Evolutionary conservation across 2,888 invertebrate genomes (phyloP).

Genomic region (Pyrrhosoma nymphula): DNA sequence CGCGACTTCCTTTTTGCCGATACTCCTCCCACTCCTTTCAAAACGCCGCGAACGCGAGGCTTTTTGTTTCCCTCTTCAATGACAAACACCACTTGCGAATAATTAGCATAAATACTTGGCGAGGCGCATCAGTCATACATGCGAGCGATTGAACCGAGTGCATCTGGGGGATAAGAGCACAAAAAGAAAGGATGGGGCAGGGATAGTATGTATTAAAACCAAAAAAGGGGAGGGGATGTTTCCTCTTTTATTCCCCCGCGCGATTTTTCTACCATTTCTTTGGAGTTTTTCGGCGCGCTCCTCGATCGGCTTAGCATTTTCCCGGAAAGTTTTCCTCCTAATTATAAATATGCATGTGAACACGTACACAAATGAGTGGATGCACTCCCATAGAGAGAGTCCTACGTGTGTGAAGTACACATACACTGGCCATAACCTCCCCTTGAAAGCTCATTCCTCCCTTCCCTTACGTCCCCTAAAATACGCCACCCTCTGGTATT

Average conservation of each 20-base stretch:
- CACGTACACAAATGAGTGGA: background rate
- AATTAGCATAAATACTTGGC: constrained; percentile 22
- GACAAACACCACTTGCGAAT: constrained; percentile 22
- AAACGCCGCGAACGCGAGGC: background rate
- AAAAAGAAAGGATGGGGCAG: background rate
- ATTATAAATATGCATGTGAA: constrained; percentile 23
- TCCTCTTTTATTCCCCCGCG: background rate
- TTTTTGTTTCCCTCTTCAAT: constrained; percentile 26
- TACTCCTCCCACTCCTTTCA: background rate
- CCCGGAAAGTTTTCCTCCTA: background rate
- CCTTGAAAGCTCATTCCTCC: background rate
- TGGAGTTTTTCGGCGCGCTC: background rate
- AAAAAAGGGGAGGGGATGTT: background rate
- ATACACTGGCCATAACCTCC: background rate
- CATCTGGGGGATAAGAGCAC: background rate
- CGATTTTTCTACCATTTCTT: background rate
- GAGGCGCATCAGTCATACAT: constrained; percentile 22
- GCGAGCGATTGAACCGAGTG: background rate
- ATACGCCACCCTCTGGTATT: background rate
- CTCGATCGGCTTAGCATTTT: background rate
- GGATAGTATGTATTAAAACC: background rate
- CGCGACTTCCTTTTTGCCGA: constrained; percentile 8
- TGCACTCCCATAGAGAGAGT: background rate
- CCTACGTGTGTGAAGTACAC: background rate
- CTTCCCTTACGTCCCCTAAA: background rate